phyloP scores from a whole-genome alignment of 2,797 vertebrate species.

The Chromis chromis region DNA sequence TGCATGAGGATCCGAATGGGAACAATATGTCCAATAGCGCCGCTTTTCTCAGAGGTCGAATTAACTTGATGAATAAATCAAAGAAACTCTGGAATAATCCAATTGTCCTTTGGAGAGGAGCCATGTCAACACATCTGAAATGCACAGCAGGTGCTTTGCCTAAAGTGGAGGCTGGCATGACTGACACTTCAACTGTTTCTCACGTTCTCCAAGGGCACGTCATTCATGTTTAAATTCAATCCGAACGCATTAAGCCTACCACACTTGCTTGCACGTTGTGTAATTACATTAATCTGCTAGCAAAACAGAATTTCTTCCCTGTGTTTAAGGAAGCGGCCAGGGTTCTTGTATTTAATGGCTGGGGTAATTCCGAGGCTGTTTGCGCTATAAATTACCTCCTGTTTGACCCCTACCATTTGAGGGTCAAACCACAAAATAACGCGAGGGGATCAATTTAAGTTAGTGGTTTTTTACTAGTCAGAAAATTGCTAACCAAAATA shows the following conservation, averaged over 20 bases:
- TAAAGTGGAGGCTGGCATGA: slow-evolving; percentile 52
- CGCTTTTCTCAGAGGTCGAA: slow-evolving; percentile 56
- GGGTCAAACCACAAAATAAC: slow-evolving; percentile 78
- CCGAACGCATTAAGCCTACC: slow-evolving; percentile 8
- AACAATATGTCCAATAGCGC: slow-evolving; percentile 65
- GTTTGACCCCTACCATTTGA: slow-evolving; percentile 66
- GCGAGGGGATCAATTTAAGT: slow-evolving; percentile 69
- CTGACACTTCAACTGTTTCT: slow-evolving; percentile 20
- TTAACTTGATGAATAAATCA: slow-evolving; percentile 71
- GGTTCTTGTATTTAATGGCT: slow-evolving; percentile 55
- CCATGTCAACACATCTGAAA: slow-evolving; percentile 35
- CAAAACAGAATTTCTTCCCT: slow-evolving; percentile 36
- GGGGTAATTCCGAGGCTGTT: slow-evolving; percentile 53
- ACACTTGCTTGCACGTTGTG: background rate
- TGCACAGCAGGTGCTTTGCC: slow-evolving; percentile 25
- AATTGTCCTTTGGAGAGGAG: slow-evolving; percentile 40
- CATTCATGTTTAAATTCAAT: slow-evolving; percentile 22
- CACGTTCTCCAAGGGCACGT: slow-evolving; percentile 20
- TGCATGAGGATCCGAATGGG: slow-evolving; percentile 67
- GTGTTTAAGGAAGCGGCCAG: slow-evolving; percentile 53
- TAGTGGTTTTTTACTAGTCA: slow-evolving; percentile 39
- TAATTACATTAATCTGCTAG: slow-evolving; percentile 49
- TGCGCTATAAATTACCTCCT: slow-evolving; percentile 68
- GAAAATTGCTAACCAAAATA: slow-evolving; percentile 35
- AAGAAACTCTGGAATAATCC: slow-evolving; percentile 39